phyloP scores from a whole-genome alignment of 2,797 vertebrate species.

The Dromococcyx pavoninus region DNA sequence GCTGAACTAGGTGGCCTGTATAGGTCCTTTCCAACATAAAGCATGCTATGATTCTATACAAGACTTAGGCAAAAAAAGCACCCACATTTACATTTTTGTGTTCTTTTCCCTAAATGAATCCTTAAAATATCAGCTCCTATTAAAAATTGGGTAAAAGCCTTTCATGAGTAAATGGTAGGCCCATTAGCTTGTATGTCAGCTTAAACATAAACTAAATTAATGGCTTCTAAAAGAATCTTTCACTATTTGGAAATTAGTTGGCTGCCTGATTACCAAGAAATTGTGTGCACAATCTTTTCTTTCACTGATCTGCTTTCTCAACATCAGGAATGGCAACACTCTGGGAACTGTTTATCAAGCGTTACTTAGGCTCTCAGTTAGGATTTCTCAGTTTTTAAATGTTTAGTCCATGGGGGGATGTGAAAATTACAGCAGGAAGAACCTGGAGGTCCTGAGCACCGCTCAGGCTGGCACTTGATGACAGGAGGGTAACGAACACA shows the following conservation, averaged over 20 bases:
- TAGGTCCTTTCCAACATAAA: too few relatives aligned
- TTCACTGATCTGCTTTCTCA: slow-evolving; percentile 50
- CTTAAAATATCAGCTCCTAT: background rate
- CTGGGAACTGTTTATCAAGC: slow-evolving; percentile 59
- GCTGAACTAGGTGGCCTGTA: too few relatives aligned
- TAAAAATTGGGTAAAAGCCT: slow-evolving; percentile 2
- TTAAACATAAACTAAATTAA: slow-evolving; percentile 39
- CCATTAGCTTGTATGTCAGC: background rate
- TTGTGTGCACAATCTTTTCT: slow-evolving; percentile 47
- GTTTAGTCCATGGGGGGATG: slow-evolving; percentile 38
- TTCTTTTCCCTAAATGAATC: background rate
- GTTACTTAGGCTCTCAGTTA: slow-evolving; percentile 48
- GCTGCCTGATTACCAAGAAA: background rate
- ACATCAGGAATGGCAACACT: slow-evolving; percentile 41
- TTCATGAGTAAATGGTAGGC: background rate
- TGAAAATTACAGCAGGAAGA: slow-evolving; percentile 67
- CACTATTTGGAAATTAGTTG: slow-evolving; percentile 49
- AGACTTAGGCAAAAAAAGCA: background rate
- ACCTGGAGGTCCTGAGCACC: slow-evolving; percentile 42
- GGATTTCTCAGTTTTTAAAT: slow-evolving; percentile 30
- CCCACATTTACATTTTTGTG: background rate
- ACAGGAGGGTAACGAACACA: slow-evolving; percentile 51
- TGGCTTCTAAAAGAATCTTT: slow-evolving; percentile 22
- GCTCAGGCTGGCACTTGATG: slow-evolving; percentile 56
- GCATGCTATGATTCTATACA: background rate